Percentiles rank a stretch among this genome's conserved stretches.
Conservation (phyloP, 2,888 invertebrate species). For the Eristalinus aeneus region DNA sequence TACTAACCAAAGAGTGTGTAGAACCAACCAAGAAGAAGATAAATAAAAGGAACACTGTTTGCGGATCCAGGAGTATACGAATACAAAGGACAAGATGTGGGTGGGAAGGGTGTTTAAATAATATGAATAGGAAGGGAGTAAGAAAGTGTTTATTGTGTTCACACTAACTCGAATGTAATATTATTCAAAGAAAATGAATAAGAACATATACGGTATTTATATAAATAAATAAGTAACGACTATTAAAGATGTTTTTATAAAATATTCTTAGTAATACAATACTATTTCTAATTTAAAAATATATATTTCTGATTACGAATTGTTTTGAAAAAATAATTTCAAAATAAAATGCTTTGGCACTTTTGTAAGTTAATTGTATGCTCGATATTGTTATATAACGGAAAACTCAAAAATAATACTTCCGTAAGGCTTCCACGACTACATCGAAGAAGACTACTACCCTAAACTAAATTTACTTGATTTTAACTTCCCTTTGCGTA, state of each 20-base stretch:
- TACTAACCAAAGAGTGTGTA: constrained; percentile 26
- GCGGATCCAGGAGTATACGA: constrained; percentile 17
- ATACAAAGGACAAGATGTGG: constrained; percentile 27
- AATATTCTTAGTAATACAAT: neutral
- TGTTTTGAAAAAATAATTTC: too few relatives aligned
- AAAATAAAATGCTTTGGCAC: too few relatives aligned
- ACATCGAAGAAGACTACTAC: constrained; percentile 26
- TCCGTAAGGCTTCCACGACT: neutral
- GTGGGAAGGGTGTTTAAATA: constrained; percentile 37
- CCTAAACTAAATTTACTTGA: constrained; percentile 22
- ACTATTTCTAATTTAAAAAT: constrained; percentile 32
- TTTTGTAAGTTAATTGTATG: too few relatives aligned
- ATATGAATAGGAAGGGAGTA: constrained; percentile 7
- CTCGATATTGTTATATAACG: too few relatives aligned
- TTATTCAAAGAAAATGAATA: constrained; percentile 4
- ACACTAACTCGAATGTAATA: constrained; percentile 2
- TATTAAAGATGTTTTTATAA: too few relatives aligned
- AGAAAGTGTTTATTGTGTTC: constrained; percentile 20
- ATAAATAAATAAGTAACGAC: neutral
- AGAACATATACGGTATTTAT: constrained; percentile 15
- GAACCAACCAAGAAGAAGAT: constrained; percentile 52
- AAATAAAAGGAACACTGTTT: constrained; percentile 39
- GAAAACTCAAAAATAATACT: too few relatives aligned
- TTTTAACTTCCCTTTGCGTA: constrained; percentile 4
- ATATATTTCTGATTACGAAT: neutral